A percentile compares a stretch with the other conserved stretches of the same genome.
phyloP scores from a whole-genome alignment of 2,888 invertebrate species.

The Drosophila subsilvestris region DNA sequence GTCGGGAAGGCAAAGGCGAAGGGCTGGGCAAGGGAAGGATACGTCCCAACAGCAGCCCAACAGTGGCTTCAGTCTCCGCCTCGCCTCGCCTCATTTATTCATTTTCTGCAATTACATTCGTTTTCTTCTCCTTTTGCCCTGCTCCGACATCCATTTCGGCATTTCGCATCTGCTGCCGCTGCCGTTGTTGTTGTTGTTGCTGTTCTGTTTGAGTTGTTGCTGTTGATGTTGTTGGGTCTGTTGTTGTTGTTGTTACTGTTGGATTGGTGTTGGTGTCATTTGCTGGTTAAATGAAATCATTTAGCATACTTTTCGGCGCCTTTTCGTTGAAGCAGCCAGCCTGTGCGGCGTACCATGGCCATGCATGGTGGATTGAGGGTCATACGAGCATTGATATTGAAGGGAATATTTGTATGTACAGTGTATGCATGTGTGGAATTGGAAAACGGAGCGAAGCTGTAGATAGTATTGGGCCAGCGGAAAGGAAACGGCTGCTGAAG shows the following conservation, averaged over 20 bases:
- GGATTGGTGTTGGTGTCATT: constrained; percentile 40
- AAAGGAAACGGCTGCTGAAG: neutral
- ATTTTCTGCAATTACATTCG: constrained; percentile 75
- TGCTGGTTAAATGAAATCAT: constrained; percentile 57
- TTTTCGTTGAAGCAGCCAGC: constrained; percentile 9
- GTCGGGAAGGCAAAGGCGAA: too few species aligned
- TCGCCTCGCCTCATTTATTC: constrained; percentile 63
- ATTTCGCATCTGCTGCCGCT: constrained; percentile 23
- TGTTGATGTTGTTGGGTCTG: too few species aligned
- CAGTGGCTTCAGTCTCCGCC: constrained; percentile 17
- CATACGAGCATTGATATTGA: neutral
- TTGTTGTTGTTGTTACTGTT: neutral
- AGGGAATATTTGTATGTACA: neutral
- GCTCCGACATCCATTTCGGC: constrained; percentile 18
- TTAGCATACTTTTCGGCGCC: constrained; percentile 61
- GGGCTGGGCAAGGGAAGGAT: neutral
- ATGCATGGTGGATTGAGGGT: neutral
- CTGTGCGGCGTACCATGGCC: constrained; percentile 7
- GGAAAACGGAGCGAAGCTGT: neutral
- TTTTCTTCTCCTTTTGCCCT: constrained; percentile 13
- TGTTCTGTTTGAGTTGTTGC: too few species aligned
- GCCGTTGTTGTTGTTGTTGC: neutral
- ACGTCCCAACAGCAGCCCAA: constrained; percentile 4
- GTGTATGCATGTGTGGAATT: neutral
- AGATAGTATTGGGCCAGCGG: neutral